phyloP scores from a whole-genome alignment of 2,113 vertebrate species.

The Macrotus californicus region DNA sequence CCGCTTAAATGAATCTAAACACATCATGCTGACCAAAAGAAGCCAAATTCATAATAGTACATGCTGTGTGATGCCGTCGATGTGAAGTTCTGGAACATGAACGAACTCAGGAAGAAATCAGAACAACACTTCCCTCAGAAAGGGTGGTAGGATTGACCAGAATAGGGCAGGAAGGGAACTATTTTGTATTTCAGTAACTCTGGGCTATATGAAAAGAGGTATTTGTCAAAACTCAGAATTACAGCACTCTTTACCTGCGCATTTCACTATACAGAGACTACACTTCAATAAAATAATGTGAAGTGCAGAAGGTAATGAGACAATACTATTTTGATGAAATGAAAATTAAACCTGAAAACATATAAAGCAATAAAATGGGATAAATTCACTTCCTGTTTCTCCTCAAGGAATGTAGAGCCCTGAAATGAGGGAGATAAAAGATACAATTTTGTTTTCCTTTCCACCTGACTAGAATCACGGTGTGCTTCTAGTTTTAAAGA shows the following conservation, averaged over 20 bases:
- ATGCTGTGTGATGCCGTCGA: not conserved
- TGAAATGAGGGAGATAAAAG: not conserved
- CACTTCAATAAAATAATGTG: not conserved
- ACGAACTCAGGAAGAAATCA: not conserved
- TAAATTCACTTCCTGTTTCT: not conserved
- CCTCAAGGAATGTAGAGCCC: not conserved
- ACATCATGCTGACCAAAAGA: not conserved
- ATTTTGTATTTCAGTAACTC: not conserved
- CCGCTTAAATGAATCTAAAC: not conserved
- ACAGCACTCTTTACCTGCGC: fast-evolving
- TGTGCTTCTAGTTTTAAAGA: not conserved
- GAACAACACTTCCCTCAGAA: not conserved
- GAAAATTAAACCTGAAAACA: not conserved
- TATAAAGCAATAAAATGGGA: not conserved
- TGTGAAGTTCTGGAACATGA: not conserved
- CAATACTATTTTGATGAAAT: not conserved
- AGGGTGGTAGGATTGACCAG: fast-evolving
- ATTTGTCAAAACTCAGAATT: not conserved
- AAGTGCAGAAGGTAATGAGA: not conserved
- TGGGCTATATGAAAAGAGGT: not conserved
- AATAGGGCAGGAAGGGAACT: not conserved
- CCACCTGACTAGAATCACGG: not conserved
- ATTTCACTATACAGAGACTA: fast-evolving
- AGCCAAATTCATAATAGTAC: not conserved
- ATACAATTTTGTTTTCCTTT: not conserved